Conservation (phyloP, 2,113 vertebrate genomes). For the Gallinago jamesoni region DNA sequence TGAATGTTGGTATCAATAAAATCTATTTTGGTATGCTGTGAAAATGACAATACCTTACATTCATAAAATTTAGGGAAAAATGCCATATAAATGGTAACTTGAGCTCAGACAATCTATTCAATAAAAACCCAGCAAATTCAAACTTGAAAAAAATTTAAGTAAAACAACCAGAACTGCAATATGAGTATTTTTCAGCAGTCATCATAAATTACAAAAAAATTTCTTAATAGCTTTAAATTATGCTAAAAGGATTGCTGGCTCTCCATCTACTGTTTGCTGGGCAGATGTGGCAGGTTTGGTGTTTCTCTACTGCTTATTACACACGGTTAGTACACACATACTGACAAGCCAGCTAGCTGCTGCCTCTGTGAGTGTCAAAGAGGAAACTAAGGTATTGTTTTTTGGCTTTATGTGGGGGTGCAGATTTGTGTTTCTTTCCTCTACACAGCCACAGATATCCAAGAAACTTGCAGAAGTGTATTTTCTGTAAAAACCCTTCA, state of each 20-base stretch:
- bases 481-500: background rate
- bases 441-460: background rate
- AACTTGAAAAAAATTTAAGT: background rate
- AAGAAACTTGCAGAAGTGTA: background rate
- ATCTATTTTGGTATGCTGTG: background rate
- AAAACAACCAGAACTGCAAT: background rate
- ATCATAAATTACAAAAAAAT: background rate
- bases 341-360: background rate
- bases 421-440: background rate
- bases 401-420: background rate
- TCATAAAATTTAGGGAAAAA: background rate
- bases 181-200: background rate
- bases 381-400: background rate
- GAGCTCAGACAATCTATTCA: background rate
- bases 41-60: background rate
- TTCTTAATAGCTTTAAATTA: background rate
- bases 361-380: background rate
- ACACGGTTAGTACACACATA: background rate
- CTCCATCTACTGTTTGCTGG: background rate
- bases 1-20: background rate
- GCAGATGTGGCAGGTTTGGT: background rate
- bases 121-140: background rate
- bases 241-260: background rate
- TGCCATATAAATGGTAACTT: background rate
- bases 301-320: background rate